phyloP scores from a whole-genome alignment of 2,797 vertebrate species.

The Oophaga sylvatica region DNA sequence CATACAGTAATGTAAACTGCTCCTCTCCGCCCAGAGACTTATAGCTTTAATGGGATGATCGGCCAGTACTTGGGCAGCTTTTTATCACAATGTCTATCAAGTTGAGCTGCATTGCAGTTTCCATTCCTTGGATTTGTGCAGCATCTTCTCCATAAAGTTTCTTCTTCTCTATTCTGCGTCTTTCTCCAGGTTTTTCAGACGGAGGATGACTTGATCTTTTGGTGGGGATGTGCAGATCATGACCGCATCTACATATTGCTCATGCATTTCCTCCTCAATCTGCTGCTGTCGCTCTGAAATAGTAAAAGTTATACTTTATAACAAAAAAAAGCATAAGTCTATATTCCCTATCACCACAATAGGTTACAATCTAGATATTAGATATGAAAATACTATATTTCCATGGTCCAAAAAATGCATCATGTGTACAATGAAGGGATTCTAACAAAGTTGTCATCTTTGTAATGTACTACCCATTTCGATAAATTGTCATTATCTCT shows the following conservation, averaged over 20 bases:
- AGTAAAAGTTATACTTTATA: conserved; percentile 7
- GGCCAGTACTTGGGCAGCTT: conserved; percentile 97
- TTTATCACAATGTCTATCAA: conserved; percentile 85
- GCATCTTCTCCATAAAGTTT: conserved; percentile 85
- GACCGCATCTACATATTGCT: conserved; percentile 82
- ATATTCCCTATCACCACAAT: neutral
- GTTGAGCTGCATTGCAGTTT: conserved; percentile 79
- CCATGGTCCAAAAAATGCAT: neutral
- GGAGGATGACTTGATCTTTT: conserved; percentile 77
- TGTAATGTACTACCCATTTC: neutral
- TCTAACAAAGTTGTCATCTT: neutral
- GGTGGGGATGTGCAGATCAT: conserved; percentile 74
- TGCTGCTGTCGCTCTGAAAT: conserved; percentile 87
- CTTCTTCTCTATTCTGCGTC: conserved; percentile 87
- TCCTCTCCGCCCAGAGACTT: conserved; percentile 57
- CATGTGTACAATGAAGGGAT: neutral
- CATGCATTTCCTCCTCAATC: conserved; percentile 79
- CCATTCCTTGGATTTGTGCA: conserved; percentile 91
- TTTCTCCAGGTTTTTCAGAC: conserved; percentile 82
- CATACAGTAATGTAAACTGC: neutral
- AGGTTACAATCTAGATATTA: neutral
- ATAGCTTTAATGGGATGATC: conserved; percentile 89
- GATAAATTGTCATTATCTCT: neutral
- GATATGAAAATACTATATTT: neutral
- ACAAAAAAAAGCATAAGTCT: neutral